Evolutionary conservation across 1,140 invertebrate genomes (phyloP), one percentile per base, ranked within the genome.

Genomic region (Acromyrmex heyeri): DNA sequence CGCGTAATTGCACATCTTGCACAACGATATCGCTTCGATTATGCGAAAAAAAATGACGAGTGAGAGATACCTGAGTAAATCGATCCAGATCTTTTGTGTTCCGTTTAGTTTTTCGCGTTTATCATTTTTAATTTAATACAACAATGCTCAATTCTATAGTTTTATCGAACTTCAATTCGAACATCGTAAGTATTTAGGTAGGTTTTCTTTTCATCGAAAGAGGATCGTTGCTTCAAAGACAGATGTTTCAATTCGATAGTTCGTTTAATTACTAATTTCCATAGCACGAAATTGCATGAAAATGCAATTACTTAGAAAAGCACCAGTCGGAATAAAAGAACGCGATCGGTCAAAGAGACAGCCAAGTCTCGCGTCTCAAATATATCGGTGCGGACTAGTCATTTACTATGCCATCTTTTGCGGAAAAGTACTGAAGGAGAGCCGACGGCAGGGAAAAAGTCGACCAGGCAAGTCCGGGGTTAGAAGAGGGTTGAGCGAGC

Each of bases 401-500:
- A 21, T 30, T 48, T 50, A 30, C 48, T 75, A 21, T 30, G 62
- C 62, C 27, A 83, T 73, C 38, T 73, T 73, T 75, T 73, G 79
- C 55, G 79, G 64, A 61, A 24, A 48, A 24, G 2, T 50, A 30
- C 53, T 10, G 24, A 48, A 59, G 69, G 57, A 48, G 38, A 73
- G 55, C 79, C 55, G 27, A 48, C 24, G 69, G 44, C 48, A 21
- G 24, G 61, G 61, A 85, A 67, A 85, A 78, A 85, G 75, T 85
- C 82, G 82, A 53, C 50, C 44, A 27, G 72, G 61, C 61, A 44
- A 67, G 77, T 53, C 44, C 59, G 48, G 59, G 73, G 50, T 78
- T 78, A 82, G 70, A 30, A 70, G 86, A 86, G 72, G 81, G 82
- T 81, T 24, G 79, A 88, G 89, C 89, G 92, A 91, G 91, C 91